A percentile compares a stretch with the other conserved stretches of the same genome.
phyloP scores from a whole-genome alignment of 2,113 vertebrate genomes.

The Rhea americana region DNA sequence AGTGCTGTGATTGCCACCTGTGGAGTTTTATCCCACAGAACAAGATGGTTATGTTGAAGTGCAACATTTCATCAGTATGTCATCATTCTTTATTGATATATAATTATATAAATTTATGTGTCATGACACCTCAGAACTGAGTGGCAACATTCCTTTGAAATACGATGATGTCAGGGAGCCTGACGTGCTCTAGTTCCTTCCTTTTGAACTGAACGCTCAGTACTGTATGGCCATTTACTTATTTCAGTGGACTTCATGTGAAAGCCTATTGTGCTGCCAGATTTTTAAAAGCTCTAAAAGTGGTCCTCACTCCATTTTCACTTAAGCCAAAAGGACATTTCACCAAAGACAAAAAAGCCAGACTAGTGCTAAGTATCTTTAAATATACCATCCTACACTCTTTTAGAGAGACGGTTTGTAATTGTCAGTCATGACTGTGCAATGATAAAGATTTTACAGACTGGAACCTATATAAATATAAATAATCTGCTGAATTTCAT shows the following conservation, averaged over 20 bases:
- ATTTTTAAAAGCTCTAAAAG: neutral
- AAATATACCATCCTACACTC: neutral
- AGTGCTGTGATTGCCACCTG: constrained; percentile 11
- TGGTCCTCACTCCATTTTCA: neutral
- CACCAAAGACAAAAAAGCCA: neutral
- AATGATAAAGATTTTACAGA: neutral
- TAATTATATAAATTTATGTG: neutral
- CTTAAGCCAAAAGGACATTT: neutral
- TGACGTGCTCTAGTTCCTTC: neutral
- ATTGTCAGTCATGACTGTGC: neutral
- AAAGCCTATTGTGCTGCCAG: neutral
- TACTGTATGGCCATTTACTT: neutral
- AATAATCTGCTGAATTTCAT: neutral
- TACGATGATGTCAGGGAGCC: neutral
- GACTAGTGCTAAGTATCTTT: neutral
- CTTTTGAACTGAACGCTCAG: neutral
- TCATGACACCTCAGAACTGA: constrained; percentile 19
- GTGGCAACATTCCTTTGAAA: constrained; percentile 1
- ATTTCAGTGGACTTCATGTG: neutral
- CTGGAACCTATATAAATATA: neutral
- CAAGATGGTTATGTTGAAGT: neutral
- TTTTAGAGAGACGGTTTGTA: neutral
- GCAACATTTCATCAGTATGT: constrained; percentile 5
- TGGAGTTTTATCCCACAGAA: constrained; percentile 12
- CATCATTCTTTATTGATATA: constrained; percentile 1